Base-by-base conservation (phyloP, 2,888 invertebrate species). In the Clepsis dumicolana region DNA sequence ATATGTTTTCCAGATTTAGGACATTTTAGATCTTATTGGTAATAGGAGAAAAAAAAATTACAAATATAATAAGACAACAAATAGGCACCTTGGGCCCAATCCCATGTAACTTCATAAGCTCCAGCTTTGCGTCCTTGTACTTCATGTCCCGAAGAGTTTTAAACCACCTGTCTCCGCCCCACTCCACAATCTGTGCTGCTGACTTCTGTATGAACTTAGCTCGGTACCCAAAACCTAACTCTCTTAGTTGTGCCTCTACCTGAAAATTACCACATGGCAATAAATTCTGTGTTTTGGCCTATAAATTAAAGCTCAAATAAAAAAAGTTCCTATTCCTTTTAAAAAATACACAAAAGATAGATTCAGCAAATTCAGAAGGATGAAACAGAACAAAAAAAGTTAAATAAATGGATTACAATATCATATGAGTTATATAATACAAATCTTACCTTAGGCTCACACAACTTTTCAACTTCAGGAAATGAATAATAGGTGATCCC, bases 41-140 rank as follows among this genome's bases (percentile, higher is more conserved):
- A n/a, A n/a, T n/a, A n/a, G n/a, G n/a, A n/a, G n/a, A 10, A 32
- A 32, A 32, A 32, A 32, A 32, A 8, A 32, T 8, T 8, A 8
- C n/a, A n/a, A 10, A 29, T 16, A 16, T 18, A 14, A 24, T 21
- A 25, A 8, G 29, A n/a, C 4, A 38, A 14, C 4, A 38, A 0
- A 14, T 2, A n/a, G 12, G 62, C 74, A 97, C 98, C 95, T 99
- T 99, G 8, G 98, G 97, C 2, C 99, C 99, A 77, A 99, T 96
- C 10, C 99, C 99, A 74, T 96, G 96, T 35, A 99, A 88, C 71
- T 95, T 94, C 89, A 97, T 95, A 4, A 99, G 94, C 77, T 96
- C 95, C 18, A 87, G 81, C 77, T 96, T 96, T 0, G 98, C 97
- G 71, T 96, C 95, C 52, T 92, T 89, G 80, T 98, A 99, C 14